phyloP scores from a whole-genome alignment of 1,140 invertebrate genomes.

The Drosophila gunungcola region DNA sequence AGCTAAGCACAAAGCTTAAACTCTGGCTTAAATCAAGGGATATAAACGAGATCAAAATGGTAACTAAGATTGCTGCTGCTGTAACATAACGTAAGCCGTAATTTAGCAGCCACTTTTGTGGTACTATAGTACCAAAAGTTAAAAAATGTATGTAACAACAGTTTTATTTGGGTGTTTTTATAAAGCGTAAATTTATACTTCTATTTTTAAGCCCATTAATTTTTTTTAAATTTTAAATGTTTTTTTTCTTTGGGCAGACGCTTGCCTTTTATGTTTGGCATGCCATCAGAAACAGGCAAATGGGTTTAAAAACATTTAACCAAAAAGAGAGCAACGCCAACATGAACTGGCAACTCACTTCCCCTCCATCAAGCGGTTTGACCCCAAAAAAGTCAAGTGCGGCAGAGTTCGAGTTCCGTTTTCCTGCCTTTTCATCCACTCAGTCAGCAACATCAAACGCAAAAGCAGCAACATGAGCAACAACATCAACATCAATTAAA shows the following conservation, averaged over 20 bases:
- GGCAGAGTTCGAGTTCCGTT: slow-evolving; percentile 44
- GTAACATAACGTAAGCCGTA: background rate
- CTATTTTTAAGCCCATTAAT: too few species aligned
- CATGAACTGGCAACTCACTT: slow-evolving; percentile 25
- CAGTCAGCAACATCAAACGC: slow-evolving; percentile 3
- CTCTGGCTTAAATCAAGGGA: slow-evolving; percentile 37
- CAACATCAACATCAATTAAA: background rate
- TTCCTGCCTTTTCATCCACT: slow-evolving; percentile 18
- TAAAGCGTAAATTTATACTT: too few species aligned
- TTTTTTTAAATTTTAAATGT: background rate
- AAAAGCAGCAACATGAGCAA: background rate
- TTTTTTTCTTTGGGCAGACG: background rate
- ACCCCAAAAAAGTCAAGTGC: slow-evolving; percentile 81
- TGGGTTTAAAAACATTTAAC: slow-evolving; percentile 34
- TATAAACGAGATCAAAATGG: slow-evolving; percentile 9
- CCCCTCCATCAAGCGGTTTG: slow-evolving; percentile 66
- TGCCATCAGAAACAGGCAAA: background rate
- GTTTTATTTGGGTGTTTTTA: too few species aligned
- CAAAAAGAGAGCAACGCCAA: slow-evolving; percentile 15
- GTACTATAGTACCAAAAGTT: too few species aligned
- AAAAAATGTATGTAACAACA: too few species aligned
- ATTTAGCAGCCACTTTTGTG: background rate
- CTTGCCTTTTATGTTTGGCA: slow-evolving; percentile 11
- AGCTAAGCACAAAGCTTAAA: slow-evolving; percentile 22
- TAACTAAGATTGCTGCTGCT: background rate